Conservation (phyloP, 1,140 invertebrate species). For the Wiebesia pumilae region DNA sequence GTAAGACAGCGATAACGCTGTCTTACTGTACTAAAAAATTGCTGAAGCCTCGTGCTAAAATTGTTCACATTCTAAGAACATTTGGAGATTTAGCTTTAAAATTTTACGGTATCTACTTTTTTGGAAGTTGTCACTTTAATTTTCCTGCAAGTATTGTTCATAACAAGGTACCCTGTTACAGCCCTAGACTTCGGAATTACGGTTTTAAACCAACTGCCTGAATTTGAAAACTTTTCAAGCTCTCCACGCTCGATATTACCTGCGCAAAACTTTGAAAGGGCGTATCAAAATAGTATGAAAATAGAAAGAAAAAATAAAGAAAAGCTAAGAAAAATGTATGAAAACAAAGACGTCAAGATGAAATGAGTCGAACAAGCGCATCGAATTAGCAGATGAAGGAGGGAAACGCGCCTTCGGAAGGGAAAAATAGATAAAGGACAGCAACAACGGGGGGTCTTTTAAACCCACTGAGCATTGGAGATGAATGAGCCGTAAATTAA, state of each 20-base stretch:
- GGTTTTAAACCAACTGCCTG: background rate
- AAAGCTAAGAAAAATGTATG: background rate
- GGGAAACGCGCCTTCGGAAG: background rate
- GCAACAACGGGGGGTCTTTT: background rate
- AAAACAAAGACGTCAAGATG: background rate
- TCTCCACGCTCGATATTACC: background rate
- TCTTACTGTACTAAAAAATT: too few species aligned
- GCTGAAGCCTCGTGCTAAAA: too few species aligned
- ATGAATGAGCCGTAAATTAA: background rate
- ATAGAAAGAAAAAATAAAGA: background rate
- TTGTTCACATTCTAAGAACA: too few species aligned
- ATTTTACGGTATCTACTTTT: too few species aligned
- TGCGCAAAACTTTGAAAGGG: background rate
- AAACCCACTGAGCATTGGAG: background rate
- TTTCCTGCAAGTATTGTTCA: too few species aligned
- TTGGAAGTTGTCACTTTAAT: too few species aligned
- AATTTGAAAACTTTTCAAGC: background rate
- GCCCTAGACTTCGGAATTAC: background rate
- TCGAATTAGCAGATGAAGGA: background rate
- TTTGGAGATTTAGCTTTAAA: too few species aligned
- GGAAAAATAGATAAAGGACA: background rate
- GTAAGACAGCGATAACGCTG: too few species aligned
- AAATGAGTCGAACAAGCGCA: background rate
- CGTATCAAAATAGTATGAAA: background rate
- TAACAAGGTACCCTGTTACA: background rate